These are phyloP conservation scores for Miniopterus natalensis DNA, from an alignment of 2,113 vertebrate species.

Conservation along the genomic window DNA sequence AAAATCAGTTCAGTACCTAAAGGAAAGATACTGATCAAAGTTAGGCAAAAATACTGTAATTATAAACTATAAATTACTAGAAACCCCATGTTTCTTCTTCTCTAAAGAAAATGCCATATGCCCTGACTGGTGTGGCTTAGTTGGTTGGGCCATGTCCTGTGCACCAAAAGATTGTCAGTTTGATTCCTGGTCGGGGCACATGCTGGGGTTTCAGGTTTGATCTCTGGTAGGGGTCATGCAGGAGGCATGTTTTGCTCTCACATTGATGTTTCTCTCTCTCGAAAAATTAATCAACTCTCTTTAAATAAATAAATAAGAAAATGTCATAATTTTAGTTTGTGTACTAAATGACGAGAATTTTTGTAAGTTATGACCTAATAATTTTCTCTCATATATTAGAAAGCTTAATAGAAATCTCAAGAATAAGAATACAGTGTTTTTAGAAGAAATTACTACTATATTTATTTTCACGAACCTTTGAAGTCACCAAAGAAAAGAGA, in stretches of 20 bases:
- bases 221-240: no score
- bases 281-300: no score
- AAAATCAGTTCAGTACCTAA: slow-evolving; percentile 10
- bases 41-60: not conserved
- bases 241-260: no score
- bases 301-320: not conserved
- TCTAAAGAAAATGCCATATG: not conserved
- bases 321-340: not conserved
- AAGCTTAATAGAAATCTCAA: not conserved
- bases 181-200: no score
- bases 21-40: not conserved
- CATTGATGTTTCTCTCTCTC: no score
- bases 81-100: not conserved
- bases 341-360: not conserved
- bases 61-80: not conserved
- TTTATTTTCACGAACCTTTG: not conserved
- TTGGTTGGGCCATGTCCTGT: no score
- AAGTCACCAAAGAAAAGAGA: not conserved
- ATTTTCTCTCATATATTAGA: not conserved
- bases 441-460: not conserved
- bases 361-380: not conserved
- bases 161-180: no score
- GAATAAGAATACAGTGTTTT: not conserved
- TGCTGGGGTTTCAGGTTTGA: no score
- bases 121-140: no score